Conservation (phyloP, 2,797 vertebrate species). For the Tinamus major region DNA sequence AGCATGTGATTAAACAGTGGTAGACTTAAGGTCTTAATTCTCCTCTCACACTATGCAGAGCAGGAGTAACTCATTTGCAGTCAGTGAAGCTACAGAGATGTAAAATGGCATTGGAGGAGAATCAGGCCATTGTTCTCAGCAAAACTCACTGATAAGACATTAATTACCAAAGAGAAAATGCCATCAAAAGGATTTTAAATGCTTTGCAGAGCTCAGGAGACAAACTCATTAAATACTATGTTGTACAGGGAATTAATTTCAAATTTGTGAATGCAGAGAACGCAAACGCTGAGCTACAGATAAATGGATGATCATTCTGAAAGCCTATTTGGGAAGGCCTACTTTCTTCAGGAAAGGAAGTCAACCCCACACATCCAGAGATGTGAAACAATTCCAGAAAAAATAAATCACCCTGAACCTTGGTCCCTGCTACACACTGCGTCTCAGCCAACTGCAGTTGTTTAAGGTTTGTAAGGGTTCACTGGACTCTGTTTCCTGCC, state of each 20-base stretch:
- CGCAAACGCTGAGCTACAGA: conserved; percentile 24
- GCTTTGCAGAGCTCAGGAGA: conserved; percentile 64
- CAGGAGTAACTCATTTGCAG: conserved; percentile 55
- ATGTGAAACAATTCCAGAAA: conserved; percentile 46
- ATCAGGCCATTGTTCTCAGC: conserved; percentile 65
- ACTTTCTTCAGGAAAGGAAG: background rate
- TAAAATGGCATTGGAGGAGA: conserved; percentile 54
- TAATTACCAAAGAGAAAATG: conserved; percentile 71
- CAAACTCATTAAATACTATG: conserved; percentile 65
- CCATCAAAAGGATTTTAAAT: conserved; percentile 70
- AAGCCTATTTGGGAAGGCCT: conserved; percentile 29
- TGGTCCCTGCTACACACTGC: conserved; percentile 27
- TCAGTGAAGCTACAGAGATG: conserved; percentile 43
- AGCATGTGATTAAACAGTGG: conserved; percentile 37
- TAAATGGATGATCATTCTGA: conserved; percentile 15
- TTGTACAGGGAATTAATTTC: conserved; percentile 58
- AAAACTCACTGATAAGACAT: conserved; percentile 70
- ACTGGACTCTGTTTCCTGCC: conserved; percentile 63
- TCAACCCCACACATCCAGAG: conserved; percentile 18
- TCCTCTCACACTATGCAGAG: background rate
- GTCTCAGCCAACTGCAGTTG: conserved; percentile 50
- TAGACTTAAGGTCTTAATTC: conserved; percentile 57
- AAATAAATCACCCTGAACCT: conserved; percentile 63
- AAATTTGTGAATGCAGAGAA: conserved; percentile 54
- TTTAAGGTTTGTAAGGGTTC: conserved; percentile 67